These are phyloP conservation scores for Serranus cabrilla DNA, from an alignment of 2,797 vertebrate species.

Conservation along the genomic window DNA sequence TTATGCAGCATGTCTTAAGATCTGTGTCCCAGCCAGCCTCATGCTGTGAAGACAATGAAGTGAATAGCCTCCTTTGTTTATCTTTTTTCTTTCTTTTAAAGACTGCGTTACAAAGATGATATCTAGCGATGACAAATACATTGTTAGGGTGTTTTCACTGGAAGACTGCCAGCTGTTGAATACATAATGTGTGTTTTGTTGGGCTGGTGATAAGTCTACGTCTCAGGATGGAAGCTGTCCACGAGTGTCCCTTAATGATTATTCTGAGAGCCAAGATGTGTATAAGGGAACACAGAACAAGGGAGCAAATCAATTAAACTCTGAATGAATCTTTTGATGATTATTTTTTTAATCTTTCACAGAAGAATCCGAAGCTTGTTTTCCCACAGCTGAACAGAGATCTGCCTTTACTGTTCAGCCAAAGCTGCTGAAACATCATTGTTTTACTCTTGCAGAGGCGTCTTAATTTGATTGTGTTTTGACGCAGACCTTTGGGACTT, in stretches of 20 bases:
- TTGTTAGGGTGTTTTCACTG: constrained; percentile 10
- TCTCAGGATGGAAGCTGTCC: constrained; percentile 22
- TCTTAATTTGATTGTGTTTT: constrained; percentile 75
- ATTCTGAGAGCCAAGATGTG: constrained; percentile 18
- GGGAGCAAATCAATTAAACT: constrained; percentile 44
- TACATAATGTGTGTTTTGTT: constrained; percentile 24
- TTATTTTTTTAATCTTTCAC: constrained; percentile 9
- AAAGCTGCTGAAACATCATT: constrained; percentile 43
- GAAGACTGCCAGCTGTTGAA: constrained; percentile 24
- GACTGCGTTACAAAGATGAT: neutral
- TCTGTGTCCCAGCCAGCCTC: constrained; percentile 5
- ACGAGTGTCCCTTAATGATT: constrained; percentile 23
- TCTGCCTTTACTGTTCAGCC: neutral
- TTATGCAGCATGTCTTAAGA: constrained; percentile 24
- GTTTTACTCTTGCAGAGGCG: constrained; percentile 41
- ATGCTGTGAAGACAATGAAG: constrained; percentile 7
- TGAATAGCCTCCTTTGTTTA: constrained; percentile 1
- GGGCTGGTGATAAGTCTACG: constrained; percentile 6
- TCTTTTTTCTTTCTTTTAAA: constrained; percentile 27
- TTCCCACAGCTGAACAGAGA: constrained; percentile 9
- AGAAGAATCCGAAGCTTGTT: constrained; percentile 9
- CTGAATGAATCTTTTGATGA: constrained; percentile 21
- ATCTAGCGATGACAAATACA: neutral
- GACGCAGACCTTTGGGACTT: constrained; percentile 60
- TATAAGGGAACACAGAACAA: constrained; percentile 27